Conservation (phyloP, 2,797 vertebrate genomes). For the Silurus aristotelis region DNA sequence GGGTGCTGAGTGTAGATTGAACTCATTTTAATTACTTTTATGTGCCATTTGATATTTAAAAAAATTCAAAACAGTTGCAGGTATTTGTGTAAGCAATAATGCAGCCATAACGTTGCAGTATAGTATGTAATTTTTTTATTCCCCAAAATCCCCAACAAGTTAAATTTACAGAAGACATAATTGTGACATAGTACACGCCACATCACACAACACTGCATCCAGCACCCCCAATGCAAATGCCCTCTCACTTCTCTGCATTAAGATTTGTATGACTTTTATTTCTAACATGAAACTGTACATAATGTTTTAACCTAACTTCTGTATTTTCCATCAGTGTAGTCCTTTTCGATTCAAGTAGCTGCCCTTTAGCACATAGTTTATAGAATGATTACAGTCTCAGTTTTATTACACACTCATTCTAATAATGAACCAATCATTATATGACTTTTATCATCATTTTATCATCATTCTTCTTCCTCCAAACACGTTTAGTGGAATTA, state of each 20-base stretch:
- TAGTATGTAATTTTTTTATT: not conserved
- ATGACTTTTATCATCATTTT: not conserved
- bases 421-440: not conserved
- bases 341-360: not conserved
- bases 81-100: not conserved
- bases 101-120: not conserved
- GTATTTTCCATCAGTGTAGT: not conserved
- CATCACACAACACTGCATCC: not conserved
- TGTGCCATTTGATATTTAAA: not conserved
- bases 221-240: not conserved
- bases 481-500: no score
- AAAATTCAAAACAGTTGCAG: not conserved
- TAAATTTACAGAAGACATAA: not conserved
- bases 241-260: not conserved
- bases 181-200: not conserved
- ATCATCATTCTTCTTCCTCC: no score
- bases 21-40: no score
- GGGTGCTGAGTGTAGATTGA: no score
- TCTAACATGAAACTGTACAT: not conserved
- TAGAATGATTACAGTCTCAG: not conserved
- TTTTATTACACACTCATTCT: not conserved
- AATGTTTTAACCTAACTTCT: not conserved
- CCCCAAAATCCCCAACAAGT: not conserved
- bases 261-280: not conserved
- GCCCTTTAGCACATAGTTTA: not conserved